Evolutionary conservation across 2,113 vertebrate genomes (phyloP).

Genomic region (Mystacornis crossleyi): DNA sequence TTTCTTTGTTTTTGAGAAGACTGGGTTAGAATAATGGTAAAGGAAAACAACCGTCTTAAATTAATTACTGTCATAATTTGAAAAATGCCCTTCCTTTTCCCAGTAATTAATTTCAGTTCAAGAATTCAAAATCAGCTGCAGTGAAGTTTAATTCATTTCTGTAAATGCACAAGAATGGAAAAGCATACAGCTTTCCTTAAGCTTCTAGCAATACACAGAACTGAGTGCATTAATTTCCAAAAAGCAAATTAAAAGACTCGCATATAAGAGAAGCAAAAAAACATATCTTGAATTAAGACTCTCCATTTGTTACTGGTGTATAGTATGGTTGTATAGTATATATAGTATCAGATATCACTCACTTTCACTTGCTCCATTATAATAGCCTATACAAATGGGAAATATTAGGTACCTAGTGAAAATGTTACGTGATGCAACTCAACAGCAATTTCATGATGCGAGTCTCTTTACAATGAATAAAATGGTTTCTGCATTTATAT

Average conservation of each 20-base stretch:
- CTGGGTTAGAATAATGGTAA: conserved; percentile 20
- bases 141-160: conserved; percentile 44
- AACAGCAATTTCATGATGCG: background rate
- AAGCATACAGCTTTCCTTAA: background rate
- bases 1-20: conserved; percentile 17
- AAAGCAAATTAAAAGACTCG: background rate
- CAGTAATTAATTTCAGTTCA: conserved; percentile 60
- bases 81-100: conserved; percentile 40
- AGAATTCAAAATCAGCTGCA: conserved; percentile 44
- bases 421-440: conserved; percentile 2
- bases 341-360: conserved; percentile 9
- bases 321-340: background rate
- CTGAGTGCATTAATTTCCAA: background rate
- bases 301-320: conserved; percentile 13
- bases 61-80: conserved; percentile 53
- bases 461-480: conserved; percentile 25
- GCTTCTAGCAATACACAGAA: background rate
- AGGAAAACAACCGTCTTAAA: conserved; percentile 40
- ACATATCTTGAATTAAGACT: conserved; percentile 18
- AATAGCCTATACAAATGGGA: background rate
- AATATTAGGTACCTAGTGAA: conserved; percentile 37
- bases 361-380: conserved; percentile 3
- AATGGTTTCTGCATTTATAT: background rate
- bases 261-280: background rate
- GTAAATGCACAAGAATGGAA: conserved; percentile 33